phyloP scores from a whole-genome alignment of 2,797 vertebrate genomes.

The Crocidura indochinensis region DNA sequence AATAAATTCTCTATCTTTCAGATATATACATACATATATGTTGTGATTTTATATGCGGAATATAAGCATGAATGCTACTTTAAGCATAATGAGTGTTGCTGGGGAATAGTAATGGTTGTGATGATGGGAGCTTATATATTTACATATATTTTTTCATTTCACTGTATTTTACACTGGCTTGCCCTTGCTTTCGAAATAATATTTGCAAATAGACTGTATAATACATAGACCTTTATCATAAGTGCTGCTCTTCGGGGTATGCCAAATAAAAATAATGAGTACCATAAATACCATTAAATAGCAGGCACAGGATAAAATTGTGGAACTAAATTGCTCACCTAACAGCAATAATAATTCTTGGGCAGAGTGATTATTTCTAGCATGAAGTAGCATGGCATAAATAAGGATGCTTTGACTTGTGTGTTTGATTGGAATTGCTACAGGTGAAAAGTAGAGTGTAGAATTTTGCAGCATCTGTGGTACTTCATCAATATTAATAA shows the following conservation, averaged over 20 bases:
- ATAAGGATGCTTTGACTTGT: neutral
- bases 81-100: neutral
- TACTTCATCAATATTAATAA: neutral
- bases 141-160: neutral
- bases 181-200: neutral
- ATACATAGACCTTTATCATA: neutral
- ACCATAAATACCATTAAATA: conserved; percentile 13
- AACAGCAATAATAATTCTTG: neutral
- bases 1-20: neutral
- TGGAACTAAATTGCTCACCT: neutral
- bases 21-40: neutral
- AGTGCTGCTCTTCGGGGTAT: neutral
- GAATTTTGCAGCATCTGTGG: neutral
- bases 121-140: neutral
- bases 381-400: neutral
- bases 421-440: neutral
- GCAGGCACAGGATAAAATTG: neutral
- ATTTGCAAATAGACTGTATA: neutral
- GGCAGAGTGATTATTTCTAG: neutral
- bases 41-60: neutral
- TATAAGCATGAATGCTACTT: neutral
- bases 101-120: neutral
- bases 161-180: accelerated
- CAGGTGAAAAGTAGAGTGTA: neutral
- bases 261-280: neutral